Conservation (phyloP, 2,797 vertebrate genomes). For the Nothura maculosa region DNA sequence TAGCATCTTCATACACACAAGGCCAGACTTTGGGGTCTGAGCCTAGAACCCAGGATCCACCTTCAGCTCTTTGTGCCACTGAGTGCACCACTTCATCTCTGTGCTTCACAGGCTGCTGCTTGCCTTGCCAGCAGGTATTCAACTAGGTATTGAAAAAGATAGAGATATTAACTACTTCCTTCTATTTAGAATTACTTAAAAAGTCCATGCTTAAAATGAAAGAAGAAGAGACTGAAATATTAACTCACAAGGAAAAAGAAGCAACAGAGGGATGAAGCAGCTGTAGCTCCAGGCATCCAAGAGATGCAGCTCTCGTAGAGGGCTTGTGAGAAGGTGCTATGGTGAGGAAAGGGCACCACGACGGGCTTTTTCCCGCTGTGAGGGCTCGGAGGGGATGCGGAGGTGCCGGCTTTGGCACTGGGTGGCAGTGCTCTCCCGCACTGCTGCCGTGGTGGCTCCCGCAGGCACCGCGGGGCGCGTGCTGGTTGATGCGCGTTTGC, state of each 20-base stretch:
- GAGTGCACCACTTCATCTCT: background rate
- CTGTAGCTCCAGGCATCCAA: background rate
- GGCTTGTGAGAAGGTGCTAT: background rate
- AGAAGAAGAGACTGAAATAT: background rate
- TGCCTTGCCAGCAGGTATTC: background rate
- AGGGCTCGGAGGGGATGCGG: background rate
- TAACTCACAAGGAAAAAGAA: background rate
- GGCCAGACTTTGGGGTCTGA: background rate
- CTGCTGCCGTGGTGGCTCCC: background rate
- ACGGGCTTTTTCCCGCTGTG: background rate
- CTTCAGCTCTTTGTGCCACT: background rate
- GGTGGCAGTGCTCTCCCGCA: constrained; percentile 65
- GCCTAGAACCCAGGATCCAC: background rate
- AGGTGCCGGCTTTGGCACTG: constrained; percentile 52
- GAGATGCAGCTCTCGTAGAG: background rate
- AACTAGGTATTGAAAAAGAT: background rate
- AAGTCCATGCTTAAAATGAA: background rate
- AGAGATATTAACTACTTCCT: background rate
- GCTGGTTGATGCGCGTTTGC: background rate
- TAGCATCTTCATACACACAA: background rate
- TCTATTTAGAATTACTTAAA: background rate
- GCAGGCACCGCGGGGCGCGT: background rate
- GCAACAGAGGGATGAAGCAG: background rate
- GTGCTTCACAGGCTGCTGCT: background rate
- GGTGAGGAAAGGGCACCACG: rapidly evolving